Base-by-base conservation (phyloP, 2,113 vertebrate species). In the Pterocles orientalis region DNA sequence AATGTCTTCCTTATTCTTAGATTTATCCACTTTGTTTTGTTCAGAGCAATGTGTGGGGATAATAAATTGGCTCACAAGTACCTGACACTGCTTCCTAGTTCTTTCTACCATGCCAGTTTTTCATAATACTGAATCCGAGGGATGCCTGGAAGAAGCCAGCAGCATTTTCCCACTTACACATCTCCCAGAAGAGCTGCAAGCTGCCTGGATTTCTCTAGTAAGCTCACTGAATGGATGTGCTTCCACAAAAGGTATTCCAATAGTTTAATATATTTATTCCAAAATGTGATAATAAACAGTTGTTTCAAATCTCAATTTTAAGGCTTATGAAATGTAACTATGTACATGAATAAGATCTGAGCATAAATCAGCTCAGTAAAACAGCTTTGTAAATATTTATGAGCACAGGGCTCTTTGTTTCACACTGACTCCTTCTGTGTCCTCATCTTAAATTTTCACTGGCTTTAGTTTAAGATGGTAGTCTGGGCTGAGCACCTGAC, bases 321-420 rank as follows among this genome's bases (percentile, higher is more conserved):
- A 95, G 90, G 66, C 89, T 96, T 93, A 68, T 72, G 88, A 92
- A 91, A 95, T 95, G 25, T 77, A 89, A 77, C 83, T 84, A 72
- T 79, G 69, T 82, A 78, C 82, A 54, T 81, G 83, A 70, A 47
- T 72, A 73, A 61, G 68, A 60, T 75, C 60, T 77, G 70, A 84
- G 17, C 78, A 85, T 95, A 86, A 82, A 95, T 97, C 79, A 86
- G 47, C 79, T 86, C 91, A 56, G 23, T 33, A 69, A 86, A 96
- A 69, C 25, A 69, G 77, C 62, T 92, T 75, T 60, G 43, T 84
- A 95, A 94, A 96, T 92, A 95, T 97, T 96, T 96, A 91, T 95
- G 80, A 91, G 79, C 65, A 77, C 41, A 36, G 29, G 53, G 47
- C 62, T 79, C 64, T 51, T 75, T 31, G 53, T 76, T 93, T 70